These are phyloP conservation scores for Zaprionus davidi DNA, from an alignment of 1,140 invertebrate genomes.

Conservation along the genomic window DNA sequence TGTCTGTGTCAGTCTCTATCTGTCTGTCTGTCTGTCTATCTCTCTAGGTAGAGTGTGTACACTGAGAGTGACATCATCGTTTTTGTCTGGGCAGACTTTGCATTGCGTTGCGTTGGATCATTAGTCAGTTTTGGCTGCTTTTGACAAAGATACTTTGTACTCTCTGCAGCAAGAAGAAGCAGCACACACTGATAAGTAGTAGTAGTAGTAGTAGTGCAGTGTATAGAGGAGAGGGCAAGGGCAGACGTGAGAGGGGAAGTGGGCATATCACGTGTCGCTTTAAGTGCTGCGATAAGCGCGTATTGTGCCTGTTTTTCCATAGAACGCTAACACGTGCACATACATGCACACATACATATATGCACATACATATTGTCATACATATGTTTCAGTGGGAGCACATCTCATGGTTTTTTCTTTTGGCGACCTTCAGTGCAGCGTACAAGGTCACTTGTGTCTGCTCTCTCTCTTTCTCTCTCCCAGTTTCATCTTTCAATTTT, in stretches of 20 bases:
- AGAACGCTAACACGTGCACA: neutral
- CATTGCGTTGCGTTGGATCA: conserved; percentile 34
- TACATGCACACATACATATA: conserved; percentile 5
- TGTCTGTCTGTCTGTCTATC: too few species aligned
- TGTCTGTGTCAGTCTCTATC: too few species aligned
- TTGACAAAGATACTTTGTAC: conserved; percentile 1
- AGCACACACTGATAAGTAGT: neutral
- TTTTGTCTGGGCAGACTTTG: conserved; percentile 1
- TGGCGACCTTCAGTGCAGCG: conserved; percentile 62
- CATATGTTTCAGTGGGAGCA: conserved; percentile 15
- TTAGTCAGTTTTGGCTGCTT: conserved; percentile 28
- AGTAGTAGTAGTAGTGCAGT: neutral
- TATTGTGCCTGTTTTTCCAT: too few species aligned
- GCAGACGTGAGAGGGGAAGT: neutral
- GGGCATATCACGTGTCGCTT: conserved; percentile 19
- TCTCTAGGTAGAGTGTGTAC: conserved; percentile 27
- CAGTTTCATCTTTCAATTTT: conserved; percentile 6
- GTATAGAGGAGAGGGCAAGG: neutral
- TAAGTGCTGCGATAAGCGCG: conserved; percentile 3
- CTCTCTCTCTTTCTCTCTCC: conserved; percentile 7
- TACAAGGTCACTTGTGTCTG: conserved; percentile 56
- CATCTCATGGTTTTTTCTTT: conserved; percentile 38
- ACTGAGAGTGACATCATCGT: conserved; percentile 55
- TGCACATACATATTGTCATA: neutral
- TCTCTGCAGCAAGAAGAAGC: neutral